Base-by-base conservation (phyloP, 2,797 vertebrate genomes). In the Dicrostonyx torquatus region DNA sequence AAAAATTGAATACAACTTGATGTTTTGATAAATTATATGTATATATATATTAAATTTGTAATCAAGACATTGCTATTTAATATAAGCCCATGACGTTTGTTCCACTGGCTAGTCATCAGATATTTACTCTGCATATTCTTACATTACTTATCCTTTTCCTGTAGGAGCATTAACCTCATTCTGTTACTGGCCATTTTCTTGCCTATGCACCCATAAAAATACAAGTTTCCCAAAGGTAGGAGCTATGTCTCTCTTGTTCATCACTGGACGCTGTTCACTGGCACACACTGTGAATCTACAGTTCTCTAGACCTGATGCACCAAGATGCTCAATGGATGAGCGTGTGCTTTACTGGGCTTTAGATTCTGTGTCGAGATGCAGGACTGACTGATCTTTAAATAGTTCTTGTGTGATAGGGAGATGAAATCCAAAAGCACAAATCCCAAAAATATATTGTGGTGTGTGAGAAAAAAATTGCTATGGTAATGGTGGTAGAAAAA, bases 61-160 rank as follows among this genome's bases (percentile, higher is more conserved):
- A 92, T 88, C 84, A 66, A 93, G 58, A 77, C 17, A 66, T 43
- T 73, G 48, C 80, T 62, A 80, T 84, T 95, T 90, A 90, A 60
- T 62, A 60, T 20, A 91, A 79, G 76, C 40, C 48, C 18, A 76
- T 15, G 29, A 77, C n/a, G 29, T 55, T n/a, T 72, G 68, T 66
- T 82, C 72, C 20, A 34, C 11, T 55, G 89, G 66, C 15, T 94
- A 0, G 5, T 64, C 4, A 10, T 53, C 17, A 31, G 2, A 45
- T 82, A 82, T 18, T 34, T 45, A 6, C 18, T 22, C 1, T 26
- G 1, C 14, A 34, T 37, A 43, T 22, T 82, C 26, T 15, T 64
- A 5, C 15, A 10, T 86, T 79, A 22, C 20, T 24, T 24, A 15
- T 84, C 34, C 58, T 55, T 6, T 34, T 26, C 22, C 9, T 31